Evolutionary conservation across 2,113 vertebrate species (phyloP).

Genomic region (Burhinus oedicnemus): DNA sequence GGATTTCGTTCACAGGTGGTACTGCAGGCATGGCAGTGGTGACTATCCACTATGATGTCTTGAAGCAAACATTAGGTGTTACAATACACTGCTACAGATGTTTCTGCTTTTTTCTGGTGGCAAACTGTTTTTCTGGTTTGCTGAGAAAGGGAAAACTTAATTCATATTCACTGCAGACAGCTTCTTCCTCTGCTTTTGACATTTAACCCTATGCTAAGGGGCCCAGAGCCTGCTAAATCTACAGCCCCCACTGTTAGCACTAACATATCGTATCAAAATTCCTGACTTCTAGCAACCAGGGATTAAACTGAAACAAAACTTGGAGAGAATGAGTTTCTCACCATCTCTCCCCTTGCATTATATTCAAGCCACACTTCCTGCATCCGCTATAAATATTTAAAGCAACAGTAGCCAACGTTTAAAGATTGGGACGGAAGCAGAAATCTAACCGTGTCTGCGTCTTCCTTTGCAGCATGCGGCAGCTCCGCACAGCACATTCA

Average conservation of each 20-base stretch:
- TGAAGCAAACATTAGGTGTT: neutral
- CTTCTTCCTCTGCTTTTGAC: constrained; percentile 51
- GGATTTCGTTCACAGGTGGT: neutral
- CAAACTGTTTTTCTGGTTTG: neutral
- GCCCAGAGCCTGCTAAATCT: constrained; percentile 8
- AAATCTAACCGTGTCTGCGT: constrained; percentile 28
- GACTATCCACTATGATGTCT: neutral
- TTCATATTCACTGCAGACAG: constrained; percentile 47
- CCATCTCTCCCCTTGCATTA: constrained; percentile 18
- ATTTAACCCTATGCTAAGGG: constrained; percentile 52
- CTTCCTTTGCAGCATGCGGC: neutral
- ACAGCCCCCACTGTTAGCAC: neutral
- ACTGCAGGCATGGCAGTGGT: neutral
- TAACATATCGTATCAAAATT: constrained; percentile 32
- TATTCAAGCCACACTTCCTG: constrained; percentile 66
- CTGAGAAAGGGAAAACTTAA: constrained; percentile 1
- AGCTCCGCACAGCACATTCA: neutral
- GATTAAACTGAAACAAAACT: constrained; percentile 54
- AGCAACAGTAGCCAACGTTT: constrained; percentile 57
- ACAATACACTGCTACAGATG: neutral
- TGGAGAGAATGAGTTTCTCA: neutral
- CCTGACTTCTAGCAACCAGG: constrained; percentile 36
- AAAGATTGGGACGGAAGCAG: constrained; percentile 49
- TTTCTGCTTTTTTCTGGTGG: neutral
- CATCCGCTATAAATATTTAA: constrained; percentile 72